Conservation (phyloP, 1,140 invertebrate species). For the Leptonema lineaticorne region DNA sequence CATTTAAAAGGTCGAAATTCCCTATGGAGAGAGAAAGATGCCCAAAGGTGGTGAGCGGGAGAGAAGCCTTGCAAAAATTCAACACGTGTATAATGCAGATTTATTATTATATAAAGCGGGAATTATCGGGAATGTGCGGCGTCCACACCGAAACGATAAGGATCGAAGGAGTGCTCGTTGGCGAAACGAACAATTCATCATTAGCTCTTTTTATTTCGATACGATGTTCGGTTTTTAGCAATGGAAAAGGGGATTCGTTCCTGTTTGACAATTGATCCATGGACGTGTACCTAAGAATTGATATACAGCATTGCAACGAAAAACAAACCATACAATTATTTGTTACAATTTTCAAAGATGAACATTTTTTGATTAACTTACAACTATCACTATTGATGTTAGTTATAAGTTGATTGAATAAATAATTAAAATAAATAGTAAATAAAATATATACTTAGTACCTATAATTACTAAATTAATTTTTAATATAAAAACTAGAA, state of each 20-base stretch:
- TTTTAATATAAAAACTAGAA: too few species aligned
- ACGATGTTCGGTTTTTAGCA: neutral
- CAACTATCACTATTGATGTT: too few species aligned
- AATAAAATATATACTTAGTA: too few species aligned
- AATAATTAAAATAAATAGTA: too few species aligned
- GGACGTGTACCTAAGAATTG: too few species aligned
- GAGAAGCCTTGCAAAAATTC: neutral
- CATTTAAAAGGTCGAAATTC: slow-evolving; percentile 8
- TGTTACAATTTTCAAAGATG: too few species aligned
- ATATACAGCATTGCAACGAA: too few species aligned
- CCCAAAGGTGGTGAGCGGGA: neutral
- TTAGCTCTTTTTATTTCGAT: neutral
- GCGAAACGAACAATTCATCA: slow-evolving; percentile 1
- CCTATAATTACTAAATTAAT: too few species aligned
- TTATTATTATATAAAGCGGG: neutral
- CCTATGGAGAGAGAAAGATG: neutral
- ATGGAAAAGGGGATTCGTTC: neutral
- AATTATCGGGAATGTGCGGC: neutral
- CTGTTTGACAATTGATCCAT: slow-evolving; percentile 9
- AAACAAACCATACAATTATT: too few species aligned
- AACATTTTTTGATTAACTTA: too few species aligned
- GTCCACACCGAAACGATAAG: slow-evolving; percentile 1
- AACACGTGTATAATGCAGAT: neutral
- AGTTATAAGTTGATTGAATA: too few species aligned
- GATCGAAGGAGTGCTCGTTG: neutral